Evolutionary conservation across 2,113 vertebrate genomes (phyloP).

Genomic region (Psephotus haematonotus): DNA sequence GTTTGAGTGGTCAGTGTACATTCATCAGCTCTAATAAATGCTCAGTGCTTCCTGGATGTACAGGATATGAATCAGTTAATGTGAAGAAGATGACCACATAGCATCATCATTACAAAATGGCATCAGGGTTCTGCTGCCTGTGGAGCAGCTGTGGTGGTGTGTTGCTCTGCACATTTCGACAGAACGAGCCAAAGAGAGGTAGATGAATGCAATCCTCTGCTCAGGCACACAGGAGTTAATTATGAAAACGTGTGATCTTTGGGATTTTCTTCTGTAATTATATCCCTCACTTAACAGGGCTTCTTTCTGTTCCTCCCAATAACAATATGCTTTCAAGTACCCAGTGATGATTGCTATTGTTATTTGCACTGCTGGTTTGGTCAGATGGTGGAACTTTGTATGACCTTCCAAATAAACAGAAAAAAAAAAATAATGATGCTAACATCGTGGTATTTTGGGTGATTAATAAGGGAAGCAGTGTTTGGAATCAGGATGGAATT

Average conservation of each 20-base stretch:
- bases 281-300: not conserved
- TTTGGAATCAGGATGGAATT: not conserved
- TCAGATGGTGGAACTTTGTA: not conserved
- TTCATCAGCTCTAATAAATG: conserved; percentile 19
- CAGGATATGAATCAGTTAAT: conserved; percentile 51
- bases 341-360: not conserved
- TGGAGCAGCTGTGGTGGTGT: conserved; percentile 17
- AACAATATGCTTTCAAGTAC: not conserved
- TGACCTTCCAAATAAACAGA: not conserved
- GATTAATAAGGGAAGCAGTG: not conserved
- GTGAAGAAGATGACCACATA: conserved; percentile 43
- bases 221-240: not conserved
- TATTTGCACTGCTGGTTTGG: not conserved
- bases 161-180: not conserved
- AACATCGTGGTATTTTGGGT: not conserved
- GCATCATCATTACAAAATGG: not conserved
- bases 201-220: not conserved
- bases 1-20: not conserved
- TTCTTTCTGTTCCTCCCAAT: not conserved
- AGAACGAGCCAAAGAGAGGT: not conserved
- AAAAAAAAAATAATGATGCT: not conserved
- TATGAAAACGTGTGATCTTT: conserved; percentile 19
- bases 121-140: not conserved
- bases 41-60: conserved; percentile 21
- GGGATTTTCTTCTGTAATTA: conserved; percentile 26